Base-by-base conservation (phyloP, 2,888 invertebrate genomes). In the Folsomia candida region DNA sequence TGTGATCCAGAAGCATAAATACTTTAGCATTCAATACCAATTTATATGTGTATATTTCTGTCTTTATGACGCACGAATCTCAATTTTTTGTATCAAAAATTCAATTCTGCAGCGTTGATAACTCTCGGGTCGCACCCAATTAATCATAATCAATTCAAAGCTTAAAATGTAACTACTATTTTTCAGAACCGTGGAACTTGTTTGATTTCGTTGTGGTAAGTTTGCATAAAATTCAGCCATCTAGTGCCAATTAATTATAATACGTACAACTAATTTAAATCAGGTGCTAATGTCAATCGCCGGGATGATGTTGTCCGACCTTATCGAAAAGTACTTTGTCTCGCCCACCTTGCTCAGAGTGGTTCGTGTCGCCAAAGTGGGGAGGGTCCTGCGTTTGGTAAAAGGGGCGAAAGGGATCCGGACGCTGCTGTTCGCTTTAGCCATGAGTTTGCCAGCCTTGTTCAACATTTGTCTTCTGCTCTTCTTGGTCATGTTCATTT, bases 401-500 rank as follows among this genome's bases (percentile, higher is more conserved):
- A 97, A 98, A 86, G 97, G 97, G 82, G 97, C 98, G 78, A 96
- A 97, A 86, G 98, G 98, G 82, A 98, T 98, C 81, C 88, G 98
- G 83, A 98, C 97, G 76, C 87, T 98, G 82, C 88, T 98, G 81
- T 98, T 98, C 85, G 97, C 97, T 80, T 87, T 98, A 85, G 97
- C 97, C 84, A 97, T 98, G 92, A 97, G 97, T 82, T 88, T 98
- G 86, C 98, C 97, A 82, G 97, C 97, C 81, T 89, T 98, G 80
- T 97, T 98, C 89, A 98, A 98, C 87, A 98, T 98, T 85, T 97
- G 97, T 85, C 89, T 97, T 82, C 89, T 98, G 82, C 90, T 98
- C 82, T 97, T 97, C 86, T 89, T 98, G 83, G 96, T 97, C 84
- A 97, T 98, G 94, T 98, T 97, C 87, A 98, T 98, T 87, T 98